These are phyloP conservation scores for Leuctra nigra DNA, from an alignment of 2,888 invertebrate genomes.

Conservation along the genomic window DNA sequence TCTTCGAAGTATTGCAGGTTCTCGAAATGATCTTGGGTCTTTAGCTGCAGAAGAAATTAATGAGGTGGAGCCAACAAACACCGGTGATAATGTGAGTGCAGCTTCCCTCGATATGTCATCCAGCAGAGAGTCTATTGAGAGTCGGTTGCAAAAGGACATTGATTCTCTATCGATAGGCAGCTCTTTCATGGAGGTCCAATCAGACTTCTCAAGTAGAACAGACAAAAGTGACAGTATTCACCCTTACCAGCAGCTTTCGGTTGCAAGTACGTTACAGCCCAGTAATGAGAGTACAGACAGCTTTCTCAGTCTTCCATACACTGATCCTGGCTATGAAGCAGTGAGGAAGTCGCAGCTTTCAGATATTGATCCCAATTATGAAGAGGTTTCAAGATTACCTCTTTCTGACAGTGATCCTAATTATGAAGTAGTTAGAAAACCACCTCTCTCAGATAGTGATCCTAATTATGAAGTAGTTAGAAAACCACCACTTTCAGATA, in stretches of 20 bases:
- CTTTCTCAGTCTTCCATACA: background rate
- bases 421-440: constrained; percentile 71
- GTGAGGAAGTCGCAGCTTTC: constrained; percentile 44
- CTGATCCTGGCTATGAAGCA: constrained; percentile 69
- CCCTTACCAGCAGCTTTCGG: too few species aligned
- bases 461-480: constrained; percentile 67
- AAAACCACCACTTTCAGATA: constrained; percentile 44
- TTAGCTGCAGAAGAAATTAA: background rate
- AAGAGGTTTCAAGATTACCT: constrained; percentile 63
- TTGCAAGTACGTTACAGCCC: too few species aligned
- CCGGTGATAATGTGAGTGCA: background rate
- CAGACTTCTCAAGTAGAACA: background rate
- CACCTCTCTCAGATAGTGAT: constrained; percentile 44
- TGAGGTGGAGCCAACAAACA: background rate
- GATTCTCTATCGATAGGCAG: constrained; percentile 18
- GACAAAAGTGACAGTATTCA: background rate
- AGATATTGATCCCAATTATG: constrained; percentile 73
- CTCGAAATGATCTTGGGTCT: background rate
- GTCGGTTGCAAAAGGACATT: background rate
- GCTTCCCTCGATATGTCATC: constrained; percentile 8
- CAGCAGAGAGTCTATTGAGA: constrained; percentile 2
- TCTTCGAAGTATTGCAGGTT: constrained; percentile 38
- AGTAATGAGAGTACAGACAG: too few species aligned
- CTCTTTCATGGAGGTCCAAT: background rate
- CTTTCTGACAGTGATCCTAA: constrained; percentile 63